Conservation (phyloP, 1,140 invertebrate genomes). For the Plodia interpunctella region DNA sequence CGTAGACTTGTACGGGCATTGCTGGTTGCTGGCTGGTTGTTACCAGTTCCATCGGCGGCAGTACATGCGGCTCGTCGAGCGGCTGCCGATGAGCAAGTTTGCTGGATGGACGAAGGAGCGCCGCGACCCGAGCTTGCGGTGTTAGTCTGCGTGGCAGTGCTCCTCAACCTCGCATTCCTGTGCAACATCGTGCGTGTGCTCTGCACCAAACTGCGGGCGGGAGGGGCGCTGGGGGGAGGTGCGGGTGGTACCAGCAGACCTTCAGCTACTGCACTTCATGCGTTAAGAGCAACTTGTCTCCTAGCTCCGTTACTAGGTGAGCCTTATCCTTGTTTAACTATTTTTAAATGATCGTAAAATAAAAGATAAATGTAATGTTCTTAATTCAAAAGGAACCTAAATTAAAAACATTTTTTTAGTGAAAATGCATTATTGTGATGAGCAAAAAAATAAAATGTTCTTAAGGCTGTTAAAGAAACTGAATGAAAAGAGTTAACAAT, state of each 20-base stretch:
- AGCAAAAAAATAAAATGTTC: too few species aligned
- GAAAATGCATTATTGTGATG: too few species aligned
- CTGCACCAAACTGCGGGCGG: constrained; percentile 88
- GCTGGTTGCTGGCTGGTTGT: constrained; percentile 90
- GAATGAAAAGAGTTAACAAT: too few species aligned
- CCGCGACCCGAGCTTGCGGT: constrained; percentile 86
- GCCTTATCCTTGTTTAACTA: neutral
- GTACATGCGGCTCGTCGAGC: constrained; percentile 81
- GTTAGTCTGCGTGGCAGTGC: constrained; percentile 87
- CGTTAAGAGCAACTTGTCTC: constrained; percentile 91
- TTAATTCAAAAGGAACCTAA: too few species aligned
- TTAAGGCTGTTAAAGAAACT: too few species aligned
- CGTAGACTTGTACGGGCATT: constrained; percentile 89
- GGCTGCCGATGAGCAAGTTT: constrained; percentile 59
- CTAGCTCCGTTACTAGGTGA: constrained; percentile 88
- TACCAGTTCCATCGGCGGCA: constrained; percentile 83
- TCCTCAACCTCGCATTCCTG: constrained; percentile 92
- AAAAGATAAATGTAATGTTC: too few species aligned
- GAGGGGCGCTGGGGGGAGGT: constrained; percentile 74
- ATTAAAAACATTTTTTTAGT: too few species aligned
- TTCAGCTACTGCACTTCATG: constrained; percentile 84
- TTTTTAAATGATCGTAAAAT: too few species aligned
- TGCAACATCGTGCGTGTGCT: constrained; percentile 96
- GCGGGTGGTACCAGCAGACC: constrained; percentile 78
- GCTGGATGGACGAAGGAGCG: constrained; percentile 88